phyloP scores from a whole-genome alignment of 92 coral and sea anemone genomes.

The Zoanthus gigantus region DNA sequence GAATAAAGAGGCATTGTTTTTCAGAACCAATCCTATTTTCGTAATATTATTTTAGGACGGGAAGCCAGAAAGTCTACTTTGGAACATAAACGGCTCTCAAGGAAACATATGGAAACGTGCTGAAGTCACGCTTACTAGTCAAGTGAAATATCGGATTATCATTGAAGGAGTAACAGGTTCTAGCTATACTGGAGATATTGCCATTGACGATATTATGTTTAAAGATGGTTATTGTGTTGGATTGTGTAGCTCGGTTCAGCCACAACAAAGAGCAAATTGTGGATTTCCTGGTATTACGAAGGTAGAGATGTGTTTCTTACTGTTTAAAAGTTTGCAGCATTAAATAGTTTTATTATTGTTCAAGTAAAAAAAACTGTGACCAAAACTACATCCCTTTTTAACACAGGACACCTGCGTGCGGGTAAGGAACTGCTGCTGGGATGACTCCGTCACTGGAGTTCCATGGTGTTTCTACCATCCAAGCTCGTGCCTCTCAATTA shows the following conservation, averaged over 20 bases:
- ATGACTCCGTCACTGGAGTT: slow-evolving; percentile 77
- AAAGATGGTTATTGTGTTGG: slow-evolving; percentile 89
- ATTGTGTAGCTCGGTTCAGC: slow-evolving; percentile 85
- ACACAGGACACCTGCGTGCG: slow-evolving; percentile 61
- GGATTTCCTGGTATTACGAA: slow-evolving; percentile 83
- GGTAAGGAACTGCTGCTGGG: slow-evolving; percentile 88
- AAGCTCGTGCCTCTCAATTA: slow-evolving; percentile 83
- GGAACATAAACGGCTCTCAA: slow-evolving; percentile 89
- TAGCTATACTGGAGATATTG: slow-evolving; percentile 90
- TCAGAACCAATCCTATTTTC: background rate
- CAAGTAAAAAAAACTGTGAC: too few species aligned
- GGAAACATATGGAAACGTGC: slow-evolving; percentile 96
- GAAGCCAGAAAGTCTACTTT: slow-evolving; percentile 75
- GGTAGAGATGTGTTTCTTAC: background rate
- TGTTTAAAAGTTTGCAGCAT: background rate
- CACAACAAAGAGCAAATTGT: slow-evolving; percentile 85
- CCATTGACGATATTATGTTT: slow-evolving; percentile 86
- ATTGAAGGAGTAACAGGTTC: slow-evolving; percentile 86
- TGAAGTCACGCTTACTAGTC: slow-evolving; percentile 81
- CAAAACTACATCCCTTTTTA: background rate
- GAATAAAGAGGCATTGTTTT: background rate
- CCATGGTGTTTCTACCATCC: slow-evolving; percentile 97
- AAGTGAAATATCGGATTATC: slow-evolving; percentile 57
- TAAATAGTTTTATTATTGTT: background rate
- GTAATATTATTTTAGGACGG: slow-evolving; percentile 54